Evolutionary conservation across 2,113 vertebrate genomes (phyloP), one percentile per base, ranked within the genome.

Genomic region (Sardina pilchardus): DNA sequence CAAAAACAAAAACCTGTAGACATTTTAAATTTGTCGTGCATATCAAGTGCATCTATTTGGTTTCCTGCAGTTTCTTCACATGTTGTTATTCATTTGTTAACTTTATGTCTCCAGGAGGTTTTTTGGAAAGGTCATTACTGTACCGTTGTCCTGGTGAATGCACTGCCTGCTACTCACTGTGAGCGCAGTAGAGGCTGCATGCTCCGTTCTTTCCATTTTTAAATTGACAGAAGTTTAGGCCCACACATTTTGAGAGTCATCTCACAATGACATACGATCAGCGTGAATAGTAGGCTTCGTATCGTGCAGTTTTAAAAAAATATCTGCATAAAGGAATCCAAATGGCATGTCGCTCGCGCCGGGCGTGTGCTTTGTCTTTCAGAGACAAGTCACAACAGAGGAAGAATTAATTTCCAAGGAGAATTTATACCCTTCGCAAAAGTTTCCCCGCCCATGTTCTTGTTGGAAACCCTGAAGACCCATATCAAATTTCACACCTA

Each of bases 401-500:
- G 83, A 14, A 83, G 50, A 3, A 47, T 30, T 44, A 1, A 83
- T 43, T 82, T 59, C 39, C 2, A 26, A 2, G 6, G 78, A 45
- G 47, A 59, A 39, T 34, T 85, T 75, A 53, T 48, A 78, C 36
- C 26, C 67, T 81, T 85, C 39, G 34, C 67, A 75, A 19, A n/a
- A 7, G 43, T 84, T 17, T 36, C 87, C 90, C 91, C 93, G 92
- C 95, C 94, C 93, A 88, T 53, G 47, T 43, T 0, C 56, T 30
- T 85, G 89, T 86, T 78, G 92, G 90, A 89, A 88, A 91, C 71
- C 83, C 78, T 82, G 45, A 19, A 21, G 83, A 47, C n/a, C 81
- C 78, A 56, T 75, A 90, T 93, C 92, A 81, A 59, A n/a, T 94
- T 92, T 88, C 93, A 89, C 30, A 78, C 87, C 30, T 59, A 81